Conservation (phyloP, 2,113 vertebrate genomes). For the Scophthalmus maximus region DNA sequence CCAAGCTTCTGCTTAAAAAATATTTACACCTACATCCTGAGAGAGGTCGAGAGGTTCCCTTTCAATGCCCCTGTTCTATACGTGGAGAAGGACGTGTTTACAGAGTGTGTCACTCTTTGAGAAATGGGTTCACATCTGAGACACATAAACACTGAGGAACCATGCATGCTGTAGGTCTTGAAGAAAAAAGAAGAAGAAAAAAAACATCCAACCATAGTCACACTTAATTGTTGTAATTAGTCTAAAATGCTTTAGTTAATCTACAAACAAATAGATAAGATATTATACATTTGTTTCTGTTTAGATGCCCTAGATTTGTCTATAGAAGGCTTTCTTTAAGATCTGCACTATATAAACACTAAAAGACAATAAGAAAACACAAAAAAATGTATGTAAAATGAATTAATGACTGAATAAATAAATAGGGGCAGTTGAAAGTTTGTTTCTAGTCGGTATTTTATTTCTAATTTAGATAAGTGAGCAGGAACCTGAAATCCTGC, state of each 20-base stretch:
- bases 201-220: neutral
- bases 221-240: constrained; percentile 3
- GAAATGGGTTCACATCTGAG: constrained; percentile 38
- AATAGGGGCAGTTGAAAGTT: neutral
- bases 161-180: constrained; percentile 9
- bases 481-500: constrained; percentile 28
- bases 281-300: constrained; percentile 4
- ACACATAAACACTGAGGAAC: constrained; percentile 39
- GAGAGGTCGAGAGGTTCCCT: constrained; percentile 27
- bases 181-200: neutral
- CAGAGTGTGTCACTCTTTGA: constrained; percentile 42
- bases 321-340: neutral
- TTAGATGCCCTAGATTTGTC: constrained; percentile 1
- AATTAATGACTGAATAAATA: constrained; percentile 15
- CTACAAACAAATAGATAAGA: constrained; percentile 31
- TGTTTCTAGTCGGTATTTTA: too few species aligned
- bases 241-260: neutral
- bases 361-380: neutral
- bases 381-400: neutral
- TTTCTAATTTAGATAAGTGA: constrained; percentile 14
- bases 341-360: neutral
- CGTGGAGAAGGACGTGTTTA: constrained; percentile 53
- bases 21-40: constrained; percentile 53
- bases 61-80: constrained; percentile 28
- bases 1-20: constrained; percentile 42